These are phyloP conservation scores for Pharmacophagus antenor DNA, from an alignment of 2,888 invertebrate species.

Conservation along the genomic window DNA sequence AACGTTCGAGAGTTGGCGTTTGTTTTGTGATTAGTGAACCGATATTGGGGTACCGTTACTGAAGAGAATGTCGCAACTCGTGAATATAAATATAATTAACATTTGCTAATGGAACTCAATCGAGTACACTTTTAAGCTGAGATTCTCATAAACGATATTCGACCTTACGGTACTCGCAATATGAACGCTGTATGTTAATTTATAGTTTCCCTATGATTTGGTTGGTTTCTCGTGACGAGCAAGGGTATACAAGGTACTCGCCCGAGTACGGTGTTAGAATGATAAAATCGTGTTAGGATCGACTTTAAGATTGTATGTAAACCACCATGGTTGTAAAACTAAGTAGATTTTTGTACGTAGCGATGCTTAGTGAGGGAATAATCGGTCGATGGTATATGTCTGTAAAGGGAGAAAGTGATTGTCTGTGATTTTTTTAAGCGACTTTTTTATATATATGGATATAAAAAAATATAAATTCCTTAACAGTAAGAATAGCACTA, in stretches of 20 bases:
- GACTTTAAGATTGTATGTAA: constrained; percentile 60
- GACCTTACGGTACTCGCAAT: constrained; percentile 34
- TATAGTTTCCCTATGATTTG: constrained; percentile 39
- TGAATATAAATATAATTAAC: background rate
- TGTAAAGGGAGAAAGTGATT: constrained; percentile 78
- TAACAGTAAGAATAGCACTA: constrained; percentile 82
- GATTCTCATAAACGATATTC: background rate
- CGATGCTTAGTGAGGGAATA: constrained; percentile 73
- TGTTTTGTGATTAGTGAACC: background rate
- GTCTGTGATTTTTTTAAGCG: constrained; percentile 83
- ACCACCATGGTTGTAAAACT: constrained; percentile 81
- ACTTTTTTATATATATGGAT: constrained; percentile 80
- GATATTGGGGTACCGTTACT: constrained; percentile 20
- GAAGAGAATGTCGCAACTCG: background rate
- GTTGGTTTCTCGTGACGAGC: constrained; percentile 45
- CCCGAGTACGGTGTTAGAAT: constrained; percentile 53
- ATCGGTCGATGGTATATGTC: constrained; percentile 77
- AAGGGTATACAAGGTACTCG: constrained; percentile 57
- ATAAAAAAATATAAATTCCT: constrained; percentile 72
- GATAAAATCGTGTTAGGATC: constrained; percentile 52
- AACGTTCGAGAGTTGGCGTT: constrained; percentile 11
- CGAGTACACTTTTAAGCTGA: background rate
- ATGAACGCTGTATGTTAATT: constrained; percentile 30
- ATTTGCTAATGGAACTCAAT: background rate
- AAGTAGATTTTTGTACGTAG: constrained; percentile 79